Evolutionary conservation across 2,113 vertebrate genomes (phyloP).

Genomic region (Paedocypris sp.): DNA sequence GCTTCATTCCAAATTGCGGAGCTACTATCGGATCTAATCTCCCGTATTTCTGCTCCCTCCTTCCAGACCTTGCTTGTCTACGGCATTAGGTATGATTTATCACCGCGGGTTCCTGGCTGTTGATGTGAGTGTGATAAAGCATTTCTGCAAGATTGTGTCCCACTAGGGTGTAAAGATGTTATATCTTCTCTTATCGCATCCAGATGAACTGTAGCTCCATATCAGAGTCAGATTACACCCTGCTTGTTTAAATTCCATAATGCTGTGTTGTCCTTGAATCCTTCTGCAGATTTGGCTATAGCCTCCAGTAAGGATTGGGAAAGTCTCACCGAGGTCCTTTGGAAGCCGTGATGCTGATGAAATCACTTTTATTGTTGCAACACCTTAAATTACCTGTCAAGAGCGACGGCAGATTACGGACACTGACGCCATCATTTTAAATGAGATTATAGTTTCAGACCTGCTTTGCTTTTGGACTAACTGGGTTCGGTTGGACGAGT

Average conservation of each 20-base stretch:
- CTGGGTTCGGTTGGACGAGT: too few species aligned
- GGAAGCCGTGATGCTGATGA: background rate
- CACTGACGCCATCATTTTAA: too few species aligned
- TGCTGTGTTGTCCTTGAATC: background rate
- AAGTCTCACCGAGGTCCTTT: background rate
- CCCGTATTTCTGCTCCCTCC: slow-evolving; percentile 22
- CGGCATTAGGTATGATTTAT: slow-evolving; percentile 55
- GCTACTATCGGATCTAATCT: slow-evolving; percentile 24
- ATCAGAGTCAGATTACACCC: slow-evolving; percentile 28
- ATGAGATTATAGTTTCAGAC: too few species aligned
- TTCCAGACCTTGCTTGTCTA: slow-evolving; percentile 38
- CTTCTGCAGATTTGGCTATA: background rate
- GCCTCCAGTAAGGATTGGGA: background rate
- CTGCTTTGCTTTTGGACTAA: too few species aligned
- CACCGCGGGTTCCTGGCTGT: slow-evolving; percentile 52
- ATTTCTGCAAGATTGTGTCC: slow-evolving; percentile 58
- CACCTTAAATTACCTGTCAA: slow-evolving; percentile 20
- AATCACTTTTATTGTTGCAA: slow-evolving; percentile 34
- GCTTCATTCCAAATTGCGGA: slow-evolving; percentile 28
- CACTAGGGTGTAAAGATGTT: slow-evolving; percentile 56
- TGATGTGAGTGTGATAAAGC: slow-evolving; percentile 55
- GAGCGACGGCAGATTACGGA: slow-evolving; percentile 33
- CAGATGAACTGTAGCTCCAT: slow-evolving; percentile 49
- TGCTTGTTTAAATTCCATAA: slow-evolving; percentile 31
- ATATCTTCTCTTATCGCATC: slow-evolving; percentile 48